These are phyloP conservation scores for Diacarnus erythraeanus DNA, from an alignment of 37 sponge, comb jelly and placozoan species.

Conservation along the genomic window DNA sequence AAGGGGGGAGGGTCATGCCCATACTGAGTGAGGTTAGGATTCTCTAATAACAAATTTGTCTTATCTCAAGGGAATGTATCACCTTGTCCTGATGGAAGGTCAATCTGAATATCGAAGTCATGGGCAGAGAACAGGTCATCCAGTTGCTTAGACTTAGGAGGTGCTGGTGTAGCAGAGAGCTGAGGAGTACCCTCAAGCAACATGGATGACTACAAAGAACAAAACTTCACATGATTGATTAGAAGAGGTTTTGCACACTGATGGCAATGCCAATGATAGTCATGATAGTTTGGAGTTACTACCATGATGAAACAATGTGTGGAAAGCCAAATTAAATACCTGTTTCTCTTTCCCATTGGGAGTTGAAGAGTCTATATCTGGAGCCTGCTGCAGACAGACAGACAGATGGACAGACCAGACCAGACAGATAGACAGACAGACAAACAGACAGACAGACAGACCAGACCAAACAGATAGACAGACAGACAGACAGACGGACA, in stretches of 20 bases:
- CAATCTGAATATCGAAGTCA: conserved; percentile 95
- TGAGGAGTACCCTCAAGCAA: conserved; percentile 12
- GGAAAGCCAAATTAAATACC: not conserved
- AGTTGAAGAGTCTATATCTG: conserved; percentile 8
- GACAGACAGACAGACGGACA: no score
- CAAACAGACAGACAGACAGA: no score
- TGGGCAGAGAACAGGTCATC: conserved; percentile 91
- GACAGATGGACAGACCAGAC: no score
- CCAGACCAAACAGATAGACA: no score
- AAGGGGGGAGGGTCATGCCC: no score
- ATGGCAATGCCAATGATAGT: not conserved
- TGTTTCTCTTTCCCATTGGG: conserved; percentile 53
- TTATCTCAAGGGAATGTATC: no score
- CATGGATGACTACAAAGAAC: not conserved
- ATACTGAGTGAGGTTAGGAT: no score
- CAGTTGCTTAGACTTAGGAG: conserved; percentile 1
- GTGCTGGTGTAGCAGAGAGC: conserved; percentile 34
- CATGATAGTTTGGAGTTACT: no score
- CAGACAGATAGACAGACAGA: no score
- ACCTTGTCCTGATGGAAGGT: conserved; percentile 63
- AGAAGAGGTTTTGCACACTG: not conserved
- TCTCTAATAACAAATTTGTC: no score
- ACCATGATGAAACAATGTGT: not conserved
- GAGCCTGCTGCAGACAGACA: no score
- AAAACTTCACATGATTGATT: not conserved